phyloP scores from a whole-genome alignment of 2,113 vertebrate species.

The Brachionichthys hirsutus region DNA sequence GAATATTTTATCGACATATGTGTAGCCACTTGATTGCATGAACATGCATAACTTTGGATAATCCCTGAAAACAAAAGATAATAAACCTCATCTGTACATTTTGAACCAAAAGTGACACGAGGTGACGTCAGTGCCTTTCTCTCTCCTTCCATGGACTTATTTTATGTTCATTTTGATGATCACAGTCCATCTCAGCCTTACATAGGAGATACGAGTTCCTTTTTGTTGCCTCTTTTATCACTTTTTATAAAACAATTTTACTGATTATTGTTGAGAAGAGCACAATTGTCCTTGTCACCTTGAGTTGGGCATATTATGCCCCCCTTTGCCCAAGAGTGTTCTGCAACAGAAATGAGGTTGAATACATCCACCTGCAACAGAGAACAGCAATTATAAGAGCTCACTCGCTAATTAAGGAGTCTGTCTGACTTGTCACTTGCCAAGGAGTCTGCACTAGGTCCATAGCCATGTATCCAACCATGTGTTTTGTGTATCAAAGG shows the following conservation, averaged over 20 bases:
- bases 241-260: slow-evolving; percentile 51
- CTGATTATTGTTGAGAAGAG: slow-evolving; percentile 53
- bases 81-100: slow-evolving; percentile 32
- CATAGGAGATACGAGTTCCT: slow-evolving; percentile 44
- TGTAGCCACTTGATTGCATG: slow-evolving; percentile 31
- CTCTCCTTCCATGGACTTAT: slow-evolving; percentile 42
- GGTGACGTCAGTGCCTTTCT: slow-evolving; percentile 35
- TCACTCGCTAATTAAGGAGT: slow-evolving; percentile 62
- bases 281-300: slow-evolving; percentile 56
- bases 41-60: slow-evolving; percentile 12
- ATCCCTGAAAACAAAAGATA: slow-evolving; percentile 20
- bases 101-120: slow-evolving; percentile 46
- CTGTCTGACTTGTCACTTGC: slow-evolving; percentile 56
- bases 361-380: slow-evolving; percentile 51
- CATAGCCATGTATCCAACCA: slow-evolving; percentile 53
- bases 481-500: slow-evolving; percentile 69
- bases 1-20: slow-evolving; percentile 46
- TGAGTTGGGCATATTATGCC: slow-evolving; percentile 44
- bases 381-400: slow-evolving; percentile 46
- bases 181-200: slow-evolving; percentile 46
- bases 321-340: slow-evolving; percentile 40
- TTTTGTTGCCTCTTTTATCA: slow-evolving; percentile 48
- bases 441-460: slow-evolving; percentile 50
- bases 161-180: slow-evolving; percentile 48
- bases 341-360: slow-evolving; percentile 44